A percentile compares a stretch with the other conserved stretches of the same genome.
phyloP scores from a whole-genome alignment of 2,113 vertebrate species.

The Lethenteron reissneri region DNA sequence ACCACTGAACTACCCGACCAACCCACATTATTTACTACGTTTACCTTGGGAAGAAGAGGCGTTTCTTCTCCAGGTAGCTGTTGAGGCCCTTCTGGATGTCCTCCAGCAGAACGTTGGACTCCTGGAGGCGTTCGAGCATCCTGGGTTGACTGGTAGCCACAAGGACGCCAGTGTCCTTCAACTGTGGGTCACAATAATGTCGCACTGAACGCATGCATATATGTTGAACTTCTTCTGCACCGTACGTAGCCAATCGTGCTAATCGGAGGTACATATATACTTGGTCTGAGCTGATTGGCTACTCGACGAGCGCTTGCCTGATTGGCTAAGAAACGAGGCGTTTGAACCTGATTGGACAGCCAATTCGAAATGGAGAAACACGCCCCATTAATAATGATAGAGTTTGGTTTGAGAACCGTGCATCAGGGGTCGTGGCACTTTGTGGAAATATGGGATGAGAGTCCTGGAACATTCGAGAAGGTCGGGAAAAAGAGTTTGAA shows the following conservation, averaged over 20 bases:
- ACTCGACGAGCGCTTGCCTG: too few relatives aligned
- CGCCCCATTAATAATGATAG: too few relatives aligned
- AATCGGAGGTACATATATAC: neutral
- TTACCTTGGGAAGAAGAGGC: conserved; percentile 49
- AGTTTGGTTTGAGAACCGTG: too few relatives aligned
- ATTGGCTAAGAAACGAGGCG: too few relatives aligned
- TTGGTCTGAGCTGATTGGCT: neutral
- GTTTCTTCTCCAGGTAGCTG: conserved; percentile 56
- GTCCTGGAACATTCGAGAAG: too few relatives aligned
- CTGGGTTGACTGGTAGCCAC: conserved; percentile 37
- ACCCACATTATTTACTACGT: neutral
- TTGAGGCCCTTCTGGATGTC: conserved; percentile 55
- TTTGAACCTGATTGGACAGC: too few relatives aligned
- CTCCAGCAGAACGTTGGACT: conserved; percentile 46
- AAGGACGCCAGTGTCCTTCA: conserved; percentile 32
- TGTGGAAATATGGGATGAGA: too few relatives aligned
- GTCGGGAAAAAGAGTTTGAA: too few relatives aligned
- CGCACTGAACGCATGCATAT: conserved; percentile 21
- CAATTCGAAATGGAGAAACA: too few relatives aligned
- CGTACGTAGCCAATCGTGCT: conserved; percentile 6
- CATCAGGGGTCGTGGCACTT: too few relatives aligned
- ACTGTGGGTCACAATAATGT: conserved; percentile 19
- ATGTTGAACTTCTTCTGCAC: conserved; percentile 9
- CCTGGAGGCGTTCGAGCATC: conserved; percentile 47
- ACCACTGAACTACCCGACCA: too few relatives aligned